Evolutionary conservation across 2,797 vertebrate species (phyloP).

Genomic region (Pteronotus mesoamericanus): DNA sequence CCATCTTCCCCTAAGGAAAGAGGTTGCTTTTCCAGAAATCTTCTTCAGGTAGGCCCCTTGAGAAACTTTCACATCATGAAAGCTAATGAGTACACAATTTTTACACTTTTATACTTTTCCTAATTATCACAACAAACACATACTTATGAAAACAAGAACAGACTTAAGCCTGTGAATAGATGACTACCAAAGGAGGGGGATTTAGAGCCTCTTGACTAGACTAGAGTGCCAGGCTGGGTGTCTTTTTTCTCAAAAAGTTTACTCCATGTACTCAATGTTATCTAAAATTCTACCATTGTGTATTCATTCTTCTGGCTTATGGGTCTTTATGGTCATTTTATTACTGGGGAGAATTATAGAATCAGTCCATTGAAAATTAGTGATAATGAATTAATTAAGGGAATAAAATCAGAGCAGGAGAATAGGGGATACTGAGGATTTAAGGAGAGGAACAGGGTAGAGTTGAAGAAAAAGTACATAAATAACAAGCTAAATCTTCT

Average conservation of each 20-base stretch:
- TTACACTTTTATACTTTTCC: conserved; percentile 40
- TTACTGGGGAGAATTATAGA: neutral
- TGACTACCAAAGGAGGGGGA: neutral
- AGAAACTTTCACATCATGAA: neutral
- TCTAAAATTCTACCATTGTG: conserved; percentile 1
- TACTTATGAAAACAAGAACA: conserved; percentile 34
- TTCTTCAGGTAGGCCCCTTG: neutral
- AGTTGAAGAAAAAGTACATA: neutral
- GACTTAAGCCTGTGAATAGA: neutral
- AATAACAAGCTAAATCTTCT: neutral
- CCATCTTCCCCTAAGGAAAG: neutral
- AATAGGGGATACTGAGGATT: neutral
- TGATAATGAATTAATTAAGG: neutral
- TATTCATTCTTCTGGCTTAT: neutral
- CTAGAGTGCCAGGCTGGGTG: neutral
- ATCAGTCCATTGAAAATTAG: conserved; percentile 6
- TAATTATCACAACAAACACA: conserved; percentile 50
- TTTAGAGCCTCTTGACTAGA: neutral
- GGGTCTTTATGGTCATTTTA: neutral
- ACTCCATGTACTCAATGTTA: neutral
- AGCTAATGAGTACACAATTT: conserved; percentile 29
- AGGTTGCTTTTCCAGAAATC: neutral
- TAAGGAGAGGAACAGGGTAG: neutral
- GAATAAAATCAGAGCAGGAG: neutral
- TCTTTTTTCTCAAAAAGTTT: neutral